A percentile compares a stretch with the other conserved stretches of the same genome.
Conservation (phyloP, 2,888 invertebrate species). For the Drosophila neotestacea region DNA sequence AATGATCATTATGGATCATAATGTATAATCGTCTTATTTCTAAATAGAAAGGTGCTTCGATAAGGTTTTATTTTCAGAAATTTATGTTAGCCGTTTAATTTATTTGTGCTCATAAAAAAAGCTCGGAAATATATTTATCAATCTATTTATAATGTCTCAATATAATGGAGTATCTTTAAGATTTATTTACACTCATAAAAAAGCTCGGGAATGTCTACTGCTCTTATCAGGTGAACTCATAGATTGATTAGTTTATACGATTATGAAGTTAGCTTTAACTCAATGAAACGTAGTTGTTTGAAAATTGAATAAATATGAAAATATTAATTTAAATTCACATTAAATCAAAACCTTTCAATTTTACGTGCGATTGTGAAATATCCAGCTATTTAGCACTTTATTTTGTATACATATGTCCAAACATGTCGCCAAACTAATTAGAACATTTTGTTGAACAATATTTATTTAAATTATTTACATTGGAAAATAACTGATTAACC, state of each 20-base stretch:
- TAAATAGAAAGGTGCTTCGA: conserved; percentile 6
- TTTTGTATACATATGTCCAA: neutral
- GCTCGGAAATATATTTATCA: too few relatives aligned
- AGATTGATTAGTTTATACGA: too few relatives aligned
- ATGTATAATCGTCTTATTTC: neutral
- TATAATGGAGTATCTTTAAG: conserved; percentile 2
- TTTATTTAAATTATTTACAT: conserved; percentile 15
- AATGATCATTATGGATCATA: conserved; percentile 13
- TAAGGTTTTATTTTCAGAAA: conserved; percentile 4
- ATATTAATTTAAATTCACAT: neutral
- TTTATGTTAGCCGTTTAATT: neutral
- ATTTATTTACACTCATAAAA: conserved; percentile 8
- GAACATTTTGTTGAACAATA: conserved; percentile 8
- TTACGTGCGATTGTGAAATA: conserved; percentile 19
- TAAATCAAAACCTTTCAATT: neutral
- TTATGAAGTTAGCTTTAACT: neutral
- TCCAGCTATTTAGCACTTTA: conserved; percentile 1
- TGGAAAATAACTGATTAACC: conserved; percentile 5
- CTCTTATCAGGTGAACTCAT: conserved; percentile 5
- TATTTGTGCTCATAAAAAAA: neutral
- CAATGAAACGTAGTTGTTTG: neutral
- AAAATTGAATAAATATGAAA: conserved; percentile 19
- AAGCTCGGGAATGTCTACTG: neutral
- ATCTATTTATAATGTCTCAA: neutral
- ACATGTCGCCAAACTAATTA: conserved; percentile 28